phyloP scores from a whole-genome alignment of 23 tunicate genomes.

The Trididemnum clinides region DNA sequence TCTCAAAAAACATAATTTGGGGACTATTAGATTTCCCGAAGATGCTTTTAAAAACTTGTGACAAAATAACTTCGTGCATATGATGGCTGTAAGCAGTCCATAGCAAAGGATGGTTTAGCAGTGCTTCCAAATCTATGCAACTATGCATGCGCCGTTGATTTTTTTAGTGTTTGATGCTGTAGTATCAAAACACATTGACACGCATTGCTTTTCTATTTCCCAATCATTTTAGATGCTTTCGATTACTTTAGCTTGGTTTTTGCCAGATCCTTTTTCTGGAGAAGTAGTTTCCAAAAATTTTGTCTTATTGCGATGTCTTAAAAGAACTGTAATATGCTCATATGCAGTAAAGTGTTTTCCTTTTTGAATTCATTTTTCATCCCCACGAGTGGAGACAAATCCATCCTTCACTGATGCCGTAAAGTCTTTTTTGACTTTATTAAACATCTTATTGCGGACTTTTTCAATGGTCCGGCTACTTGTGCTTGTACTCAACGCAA shows the following conservation, averaged over 20 bases:
- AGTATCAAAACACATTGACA: conserved; percentile 5
- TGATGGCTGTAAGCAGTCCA: background rate
- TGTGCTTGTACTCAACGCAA: background rate
- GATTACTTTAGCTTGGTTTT: background rate
- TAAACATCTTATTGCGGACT: background rate
- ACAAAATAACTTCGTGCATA: background rate
- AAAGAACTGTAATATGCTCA: background rate
- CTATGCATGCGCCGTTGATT: background rate
- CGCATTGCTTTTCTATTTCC: background rate
- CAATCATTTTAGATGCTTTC: background rate
- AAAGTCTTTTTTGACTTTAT: background rate
- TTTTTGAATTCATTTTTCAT: background rate
- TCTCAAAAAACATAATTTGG: background rate
- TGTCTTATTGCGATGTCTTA: background rate
- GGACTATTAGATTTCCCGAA: background rate
- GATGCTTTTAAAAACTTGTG: background rate
- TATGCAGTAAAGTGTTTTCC: background rate
- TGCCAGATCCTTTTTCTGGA: background rate
- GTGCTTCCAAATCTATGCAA: background rate
- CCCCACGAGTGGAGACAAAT: background rate
- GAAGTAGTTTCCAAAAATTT: background rate
- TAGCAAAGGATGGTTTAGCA: background rate
- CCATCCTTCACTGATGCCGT: background rate
- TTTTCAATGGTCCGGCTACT: background rate
- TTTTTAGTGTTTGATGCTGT: conserved; percentile 7